Evolutionary conservation across 2,113 vertebrate species (phyloP).

Genomic region (Tupaia tana): DNA sequence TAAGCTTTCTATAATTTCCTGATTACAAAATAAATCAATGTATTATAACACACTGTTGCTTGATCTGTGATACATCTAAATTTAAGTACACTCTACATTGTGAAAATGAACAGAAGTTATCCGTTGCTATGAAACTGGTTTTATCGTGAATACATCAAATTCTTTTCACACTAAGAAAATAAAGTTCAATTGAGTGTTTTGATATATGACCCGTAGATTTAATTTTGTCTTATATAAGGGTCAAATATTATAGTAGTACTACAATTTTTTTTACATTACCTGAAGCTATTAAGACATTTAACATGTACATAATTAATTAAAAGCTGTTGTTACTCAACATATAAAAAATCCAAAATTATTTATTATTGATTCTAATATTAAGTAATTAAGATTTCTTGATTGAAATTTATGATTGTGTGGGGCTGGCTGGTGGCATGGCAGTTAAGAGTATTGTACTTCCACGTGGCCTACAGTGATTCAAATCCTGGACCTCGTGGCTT

Average conservation of each 20-base stretch:
- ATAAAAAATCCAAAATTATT: not conserved
- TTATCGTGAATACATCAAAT: not conserved
- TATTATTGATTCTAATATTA: not conserved
- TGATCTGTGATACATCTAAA: not conserved
- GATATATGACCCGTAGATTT: not conserved
- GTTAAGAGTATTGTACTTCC: no score
- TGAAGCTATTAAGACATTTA: not conserved
- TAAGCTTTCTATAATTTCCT: not conserved
- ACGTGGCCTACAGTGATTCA: no score
- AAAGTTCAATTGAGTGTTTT: not conserved
- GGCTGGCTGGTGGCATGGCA: no score
- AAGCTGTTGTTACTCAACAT: not conserved
- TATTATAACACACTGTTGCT: not conserved
- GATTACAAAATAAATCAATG: not conserved
- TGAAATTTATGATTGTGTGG: no score
- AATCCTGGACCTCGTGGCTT: no score
- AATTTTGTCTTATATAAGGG: not conserved
- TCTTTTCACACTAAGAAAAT: not conserved
- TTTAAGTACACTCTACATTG: not conserved
- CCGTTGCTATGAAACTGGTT: not conserved
- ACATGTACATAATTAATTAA: not conserved
- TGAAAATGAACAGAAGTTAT: not conserved
- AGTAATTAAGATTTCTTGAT: not conserved
- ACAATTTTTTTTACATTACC: not conserved
- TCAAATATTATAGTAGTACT: not conserved